Evolutionary conservation across 2,113 vertebrate species (phyloP).

Genomic region (Heterocephalus glaber): DNA sequence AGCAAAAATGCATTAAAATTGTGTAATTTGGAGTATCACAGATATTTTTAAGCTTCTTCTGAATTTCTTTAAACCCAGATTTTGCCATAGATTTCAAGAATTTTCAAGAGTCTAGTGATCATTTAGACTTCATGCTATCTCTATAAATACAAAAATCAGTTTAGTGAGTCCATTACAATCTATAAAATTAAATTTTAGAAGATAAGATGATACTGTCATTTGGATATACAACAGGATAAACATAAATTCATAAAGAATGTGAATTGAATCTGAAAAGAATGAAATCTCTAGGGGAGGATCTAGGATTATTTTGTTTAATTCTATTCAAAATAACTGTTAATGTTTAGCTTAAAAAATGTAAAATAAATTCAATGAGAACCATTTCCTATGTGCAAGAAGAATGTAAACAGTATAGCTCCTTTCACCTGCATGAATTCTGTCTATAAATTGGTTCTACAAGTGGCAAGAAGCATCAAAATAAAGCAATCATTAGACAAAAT

Average conservation of each 20-base stretch:
- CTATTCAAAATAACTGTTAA: background rate
- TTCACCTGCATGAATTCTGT: background rate
- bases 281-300: background rate
- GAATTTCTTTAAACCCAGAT: background rate
- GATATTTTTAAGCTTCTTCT: background rate
- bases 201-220: background rate
- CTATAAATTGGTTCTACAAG: background rate
- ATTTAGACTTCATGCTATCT: background rate
- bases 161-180: background rate
- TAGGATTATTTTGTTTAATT: background rate
- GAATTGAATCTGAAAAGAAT: background rate
- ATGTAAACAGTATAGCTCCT: rapidly evolving
- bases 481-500: background rate
- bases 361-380: background rate
- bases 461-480: background rate
- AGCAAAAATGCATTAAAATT: conserved; percentile 16
- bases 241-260: background rate
- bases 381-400: background rate
- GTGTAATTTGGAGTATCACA: background rate
- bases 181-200: background rate
- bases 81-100: background rate
- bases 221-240: background rate
- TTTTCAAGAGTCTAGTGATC: conserved; percentile 4
- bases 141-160: background rate
- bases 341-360: background rate